phyloP scores from a whole-genome alignment of 2,797 vertebrate genomes.

The Macrochelys suwanniensis region DNA sequence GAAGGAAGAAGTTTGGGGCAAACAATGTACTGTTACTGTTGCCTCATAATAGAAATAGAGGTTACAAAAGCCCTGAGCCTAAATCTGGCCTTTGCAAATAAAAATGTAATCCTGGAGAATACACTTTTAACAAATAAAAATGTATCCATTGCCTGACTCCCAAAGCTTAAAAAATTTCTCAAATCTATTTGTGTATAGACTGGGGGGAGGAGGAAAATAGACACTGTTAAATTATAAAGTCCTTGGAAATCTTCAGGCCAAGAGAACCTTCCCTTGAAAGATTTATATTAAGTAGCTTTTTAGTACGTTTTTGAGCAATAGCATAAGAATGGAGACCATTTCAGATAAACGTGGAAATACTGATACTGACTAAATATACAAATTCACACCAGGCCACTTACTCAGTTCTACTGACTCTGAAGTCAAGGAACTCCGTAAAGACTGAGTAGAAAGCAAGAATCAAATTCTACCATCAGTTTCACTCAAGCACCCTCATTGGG shows the following conservation, averaged over 20 bases:
- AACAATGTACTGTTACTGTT: background rate
- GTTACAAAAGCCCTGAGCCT: background rate
- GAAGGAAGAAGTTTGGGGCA: constrained; percentile 10
- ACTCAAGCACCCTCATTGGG: background rate
- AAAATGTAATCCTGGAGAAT: background rate
- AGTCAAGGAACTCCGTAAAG: background rate
- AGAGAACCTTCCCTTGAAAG: background rate
- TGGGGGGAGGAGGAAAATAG: background rate
- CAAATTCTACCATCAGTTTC: background rate
- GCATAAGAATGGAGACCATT: background rate
- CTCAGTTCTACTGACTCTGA: background rate
- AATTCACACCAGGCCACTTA: background rate
- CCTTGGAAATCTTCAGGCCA: background rate
- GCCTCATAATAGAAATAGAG: background rate
- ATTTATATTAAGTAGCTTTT: background rate
- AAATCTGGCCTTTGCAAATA: constrained; percentile 11
- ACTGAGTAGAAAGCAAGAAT: background rate
- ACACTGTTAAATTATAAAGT: background rate
- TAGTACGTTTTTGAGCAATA: background rate
- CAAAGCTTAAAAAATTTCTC: background rate
- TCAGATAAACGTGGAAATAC: background rate
- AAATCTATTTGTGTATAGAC: background rate
- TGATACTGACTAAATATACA: background rate
- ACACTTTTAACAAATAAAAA: constrained; percentile 8
- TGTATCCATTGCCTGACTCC: background rate